Evolutionary conservation across 2,113 vertebrate genomes (phyloP), one percentile per base, ranked within the genome.

Genomic region (Aythya baeri): DNA sequence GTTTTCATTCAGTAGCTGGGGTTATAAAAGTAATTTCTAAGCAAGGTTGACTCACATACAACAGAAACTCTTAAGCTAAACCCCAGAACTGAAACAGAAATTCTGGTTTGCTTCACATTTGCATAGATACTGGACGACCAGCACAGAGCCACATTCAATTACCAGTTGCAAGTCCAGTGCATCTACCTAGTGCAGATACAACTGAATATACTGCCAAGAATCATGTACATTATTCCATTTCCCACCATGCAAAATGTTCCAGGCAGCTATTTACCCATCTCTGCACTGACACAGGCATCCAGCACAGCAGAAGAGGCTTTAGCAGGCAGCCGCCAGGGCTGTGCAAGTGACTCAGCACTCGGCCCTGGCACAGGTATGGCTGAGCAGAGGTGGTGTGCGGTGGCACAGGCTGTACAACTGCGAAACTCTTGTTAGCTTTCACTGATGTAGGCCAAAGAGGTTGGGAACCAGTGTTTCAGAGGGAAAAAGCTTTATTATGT

Each of bases 121-220:
- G 1, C 6, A 29, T 0, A 32, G 38, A 43, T 25, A 16, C 5
- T 0, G 0, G 34, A 50, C 16, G 54, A 58, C 23, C 1, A 1
- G 38, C 58, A 74, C 76, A 78, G 27, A 63, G 70, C 8, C 3
- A 6, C 29, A 44, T 65, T 61, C 16, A 43, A 20, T 2, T n/a
- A 17, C 29, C 54, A 32, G 16, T 88, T 66, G 26, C 31, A 81
- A 74, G 80, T 4, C 58, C 38, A 44, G 72, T 62, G 0, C 9
- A 9, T 26, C 36, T 74, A 41, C 14, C 41, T 59, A 34, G 17
- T 26, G 15, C n/a, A 43, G 70, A 79, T 23, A 36, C 0, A 84
- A 23, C 9, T 57, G 12, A 62, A 63, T 38, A 36, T 3, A 7
- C 25, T 63, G 38, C n/a, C 43, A 80, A 22, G 57, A 71, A 46